Conservation (phyloP, 2,797 vertebrate genomes). For the Pitangus sulphuratus region DNA sequence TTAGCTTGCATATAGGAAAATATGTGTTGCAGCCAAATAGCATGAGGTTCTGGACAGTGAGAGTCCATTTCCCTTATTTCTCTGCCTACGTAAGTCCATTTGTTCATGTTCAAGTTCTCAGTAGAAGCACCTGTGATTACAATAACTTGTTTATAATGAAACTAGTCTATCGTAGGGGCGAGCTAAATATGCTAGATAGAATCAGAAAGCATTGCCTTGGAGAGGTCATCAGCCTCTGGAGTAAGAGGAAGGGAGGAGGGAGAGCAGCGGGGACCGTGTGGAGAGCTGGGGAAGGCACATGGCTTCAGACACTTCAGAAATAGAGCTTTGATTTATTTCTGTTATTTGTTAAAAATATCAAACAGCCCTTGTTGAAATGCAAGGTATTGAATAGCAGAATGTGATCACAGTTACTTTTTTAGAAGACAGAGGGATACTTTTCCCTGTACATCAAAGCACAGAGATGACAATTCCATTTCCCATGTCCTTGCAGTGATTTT, state of each 20-base stretch:
- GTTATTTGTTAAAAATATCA: neutral
- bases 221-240: neutral
- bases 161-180: neutral
- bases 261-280: neutral
- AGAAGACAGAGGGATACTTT: neutral
- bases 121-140: neutral
- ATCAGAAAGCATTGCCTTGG: neutral
- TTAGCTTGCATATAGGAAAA: neutral
- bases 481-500: neutral
- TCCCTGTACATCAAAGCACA: neutral
- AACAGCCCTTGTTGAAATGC: neutral
- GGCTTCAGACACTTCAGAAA: neutral
- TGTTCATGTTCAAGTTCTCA: neutral
- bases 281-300: neutral
- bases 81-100: neutral
- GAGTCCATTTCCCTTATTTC: neutral
- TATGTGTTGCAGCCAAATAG: neutral
- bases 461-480: neutral
- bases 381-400: neutral
- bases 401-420: neutral
- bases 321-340: constrained; percentile 19
- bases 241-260: neutral
- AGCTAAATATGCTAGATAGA: neutral
- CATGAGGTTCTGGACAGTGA: neutral
- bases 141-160: neutral